Base-by-base conservation (phyloP, 1,140 invertebrate species). In the Phthorimaea operculella region DNA sequence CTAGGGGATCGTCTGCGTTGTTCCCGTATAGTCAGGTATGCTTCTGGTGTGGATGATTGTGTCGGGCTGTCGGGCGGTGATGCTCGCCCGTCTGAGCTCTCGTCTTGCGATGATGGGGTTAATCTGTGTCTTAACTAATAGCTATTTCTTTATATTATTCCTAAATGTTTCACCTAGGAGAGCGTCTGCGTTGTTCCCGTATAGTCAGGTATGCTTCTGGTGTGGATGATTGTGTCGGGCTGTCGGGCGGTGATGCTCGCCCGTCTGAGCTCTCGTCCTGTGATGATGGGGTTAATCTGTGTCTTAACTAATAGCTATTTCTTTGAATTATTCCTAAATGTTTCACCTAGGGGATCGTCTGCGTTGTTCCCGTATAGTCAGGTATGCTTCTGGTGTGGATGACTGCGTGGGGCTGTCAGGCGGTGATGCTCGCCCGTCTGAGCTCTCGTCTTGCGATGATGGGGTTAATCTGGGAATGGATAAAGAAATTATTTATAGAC, bases 271-370 rank as follows among this genome's bases (percentile, higher is more conserved):
- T 62, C 0, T 69, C 70, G 9, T 67, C 72, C 33, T 67, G 59
- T 14, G 60, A 39, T 33, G 63, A 59, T 33, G 66, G 65, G 16
- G 70, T 71, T 50, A 73, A 52, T 42, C 74, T 76, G 64, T n/a
- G n/a, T n/a, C n/a, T n/a, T n/a, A n/a, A n/a, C n/a, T n/a, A n/a
- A n/a, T n/a, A n/a, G n/a, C n/a, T n/a, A n/a, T n/a, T n/a, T n/a
- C n/a, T n/a, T n/a, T n/a, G n/a, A n/a, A n/a, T n/a, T n/a, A n/a
- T n/a, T n/a, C n/a, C n/a, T n/a, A n/a, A n/a, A n/a, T n/a, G n/a
- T n/a, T n/a, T n/a, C n/a, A n/a, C 21, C 21, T 2, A 2, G 21
- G 21, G 2, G 21, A 28, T 28, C 2, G 2, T 28, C 21, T 28
- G 21, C 21, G 21, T 6, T 28, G 21, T 28, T 28, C 21, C 6